phyloP scores from a whole-genome alignment of 1,140 invertebrate genomes.

The Drosophila burlai region DNA sequence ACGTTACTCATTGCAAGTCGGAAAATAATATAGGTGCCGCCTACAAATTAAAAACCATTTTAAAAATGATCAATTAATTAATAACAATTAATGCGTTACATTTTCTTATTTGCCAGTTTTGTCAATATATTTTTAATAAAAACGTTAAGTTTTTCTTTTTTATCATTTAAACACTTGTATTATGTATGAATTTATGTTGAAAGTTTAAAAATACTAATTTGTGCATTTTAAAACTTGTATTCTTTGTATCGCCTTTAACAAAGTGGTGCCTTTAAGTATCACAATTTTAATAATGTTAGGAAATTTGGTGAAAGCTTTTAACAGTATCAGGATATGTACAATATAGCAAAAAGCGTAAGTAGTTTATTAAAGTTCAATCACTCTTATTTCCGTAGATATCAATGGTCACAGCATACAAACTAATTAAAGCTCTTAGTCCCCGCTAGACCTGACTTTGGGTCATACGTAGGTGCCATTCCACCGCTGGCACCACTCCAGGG shows the following conservation, averaged over 20 bases:
- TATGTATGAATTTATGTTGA: neutral
- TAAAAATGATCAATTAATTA: neutral
- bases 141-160: neutral
- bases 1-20: too few relatives aligned
- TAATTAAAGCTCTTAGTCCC: conserved; percentile 50
- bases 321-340: neutral
- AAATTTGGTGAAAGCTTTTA: neutral
- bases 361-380: conserved; percentile 18
- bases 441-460: neutral
- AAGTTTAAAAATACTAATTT: neutral
- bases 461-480: conserved; percentile 37
- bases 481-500: conserved; percentile 75
- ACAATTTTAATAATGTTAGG: neutral
- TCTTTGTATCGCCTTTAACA: neutral
- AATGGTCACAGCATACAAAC: conserved; percentile 18
- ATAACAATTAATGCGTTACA: neutral
- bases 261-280: neutral
- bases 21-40: too few relatives aligned
- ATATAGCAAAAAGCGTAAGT: conserved; percentile 19
- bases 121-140: neutral
- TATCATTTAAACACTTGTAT: too few relatives aligned
- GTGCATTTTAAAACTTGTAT: neutral
- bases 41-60: too few relatives aligned
- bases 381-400: conserved; percentile 3
- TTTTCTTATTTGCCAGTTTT: neutral